Conservation (phyloP, 2,888 invertebrate genomes). For the Coleophora flavipennella region DNA sequence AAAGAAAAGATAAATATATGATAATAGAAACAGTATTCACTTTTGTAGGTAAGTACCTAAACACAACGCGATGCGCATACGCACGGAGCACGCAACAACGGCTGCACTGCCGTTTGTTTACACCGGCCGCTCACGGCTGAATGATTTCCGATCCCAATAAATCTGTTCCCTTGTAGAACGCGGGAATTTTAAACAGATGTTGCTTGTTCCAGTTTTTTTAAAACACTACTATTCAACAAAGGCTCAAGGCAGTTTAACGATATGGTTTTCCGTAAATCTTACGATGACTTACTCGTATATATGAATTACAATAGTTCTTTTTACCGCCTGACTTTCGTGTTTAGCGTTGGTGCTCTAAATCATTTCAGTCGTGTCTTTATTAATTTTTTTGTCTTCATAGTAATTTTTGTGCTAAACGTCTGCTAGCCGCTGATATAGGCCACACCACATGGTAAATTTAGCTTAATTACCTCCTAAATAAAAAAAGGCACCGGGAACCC, state of each 20-base stretch:
- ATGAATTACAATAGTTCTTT: slow-evolving; percentile 9
- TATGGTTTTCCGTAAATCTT: slow-evolving; percentile 6
- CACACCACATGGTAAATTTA: slow-evolving; percentile 29
- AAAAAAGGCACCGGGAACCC: slow-evolving; percentile 15
- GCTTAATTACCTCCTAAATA: slow-evolving; percentile 28
- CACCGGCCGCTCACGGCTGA: slow-evolving; percentile 27
- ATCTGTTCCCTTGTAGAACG: slow-evolving; percentile 32
- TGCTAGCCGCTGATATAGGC: slow-evolving; percentile 24
- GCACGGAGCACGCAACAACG: slow-evolving; percentile 18
- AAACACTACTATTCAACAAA: slow-evolving; percentile 30
- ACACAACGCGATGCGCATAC: slow-evolving; percentile 6
- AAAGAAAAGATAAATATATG: no score
- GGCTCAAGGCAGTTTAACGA: slow-evolving; percentile 1
- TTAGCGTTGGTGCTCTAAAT: slow-evolving; percentile 11
- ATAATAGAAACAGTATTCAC: no score
- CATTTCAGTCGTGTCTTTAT: slow-evolving; percentile 5
- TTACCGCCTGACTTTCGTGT: neutral
- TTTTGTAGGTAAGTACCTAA: no score
- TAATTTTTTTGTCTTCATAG: slow-evolving; percentile 9
- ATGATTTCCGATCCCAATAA: slow-evolving; percentile 55
- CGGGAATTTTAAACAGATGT: slow-evolving; percentile 46
- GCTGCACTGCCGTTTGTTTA: slow-evolving; percentile 26
- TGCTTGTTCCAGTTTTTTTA: slow-evolving; percentile 38
- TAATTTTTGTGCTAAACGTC: slow-evolving; percentile 3
- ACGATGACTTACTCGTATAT: neutral